Evolutionary conservation across 2,888 invertebrate species (phyloP), one percentile per base, ranked within the genome.

Genomic region (Elmis aenea): DNA sequence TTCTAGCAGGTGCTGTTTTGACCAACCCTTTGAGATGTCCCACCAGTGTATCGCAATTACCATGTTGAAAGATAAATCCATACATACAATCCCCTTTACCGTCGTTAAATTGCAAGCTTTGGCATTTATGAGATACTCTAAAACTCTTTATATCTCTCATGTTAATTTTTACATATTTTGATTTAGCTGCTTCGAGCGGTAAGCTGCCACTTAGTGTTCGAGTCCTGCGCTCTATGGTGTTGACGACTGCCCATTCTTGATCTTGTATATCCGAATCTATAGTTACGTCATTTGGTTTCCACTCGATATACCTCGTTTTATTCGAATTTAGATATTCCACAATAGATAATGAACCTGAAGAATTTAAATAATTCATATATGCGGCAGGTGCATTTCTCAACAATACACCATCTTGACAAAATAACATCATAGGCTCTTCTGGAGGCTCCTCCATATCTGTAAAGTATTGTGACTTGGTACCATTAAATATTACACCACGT

Each of bases 31-130:
- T 81, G 41, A 79, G 69, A 40, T 72, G 72, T 21, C 68, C 74
- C 23, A 80, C 74, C 55, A 93, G 82, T 34, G 80, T 77, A 54
- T 87, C 85, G 1, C 89, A 88, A 52, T 91, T 90, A 0, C 87
- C 89, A 50, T 85, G 81, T 62, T 89, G 89, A 68, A 94, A 93
- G 60, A 87, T 84, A 59, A 94, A 87, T 3, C 85, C 83, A 44
- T 84, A 83, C 51, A 85, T 80, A 57, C 78, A 78, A 1, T 84
- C 79, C 28, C 81, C 76, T 65, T 82, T 79, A 46, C 80, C 81
- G 48, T 82, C 78, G 50, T 81, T 77, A 48, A 90, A 77, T 20
- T 75, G 74, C 28, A 83, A 63, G 16, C 72, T 71, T 32, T 76
- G 75, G 1, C 72, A 71, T 15, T 72, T 71, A 28, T 70, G 68